These are phyloP conservation scores for Antechinus stuartii DNA, from an alignment of 2,113 vertebrate species.

Conservation along the genomic window DNA sequence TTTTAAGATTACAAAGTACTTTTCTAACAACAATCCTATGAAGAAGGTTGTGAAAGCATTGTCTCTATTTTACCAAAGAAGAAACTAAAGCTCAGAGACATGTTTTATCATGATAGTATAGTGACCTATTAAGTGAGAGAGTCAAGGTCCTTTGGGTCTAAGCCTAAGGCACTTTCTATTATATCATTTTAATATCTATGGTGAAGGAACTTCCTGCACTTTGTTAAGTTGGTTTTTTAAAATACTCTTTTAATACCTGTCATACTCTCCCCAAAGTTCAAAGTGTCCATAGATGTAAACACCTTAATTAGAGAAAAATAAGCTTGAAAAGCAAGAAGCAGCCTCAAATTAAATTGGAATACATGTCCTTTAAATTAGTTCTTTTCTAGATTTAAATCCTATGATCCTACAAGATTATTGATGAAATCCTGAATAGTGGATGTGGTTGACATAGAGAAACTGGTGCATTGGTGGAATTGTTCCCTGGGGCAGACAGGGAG, in stretches of 20 bases:
- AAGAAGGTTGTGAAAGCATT: neutral
- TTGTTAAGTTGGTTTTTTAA: conserved; percentile 22
- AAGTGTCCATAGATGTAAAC: neutral
- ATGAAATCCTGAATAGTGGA: too few species aligned
- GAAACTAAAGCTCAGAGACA: neutral
- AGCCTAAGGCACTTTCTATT: neutral
- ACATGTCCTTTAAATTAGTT: neutral
- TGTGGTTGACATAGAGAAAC: too few species aligned
- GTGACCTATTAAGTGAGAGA: neutral
- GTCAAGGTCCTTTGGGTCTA: neutral
- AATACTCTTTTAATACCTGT: conserved; percentile 22
- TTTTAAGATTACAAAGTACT: neutral
- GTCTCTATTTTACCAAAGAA: neutral
- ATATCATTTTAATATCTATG: neutral
- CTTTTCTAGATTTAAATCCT: neutral
- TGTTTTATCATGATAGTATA: neutral
- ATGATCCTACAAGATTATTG: neutral
- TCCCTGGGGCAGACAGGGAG: too few species aligned
- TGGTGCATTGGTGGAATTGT: too few species aligned
- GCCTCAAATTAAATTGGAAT: conserved; percentile 15
- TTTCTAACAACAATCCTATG: neutral
- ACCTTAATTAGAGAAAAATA: neutral
- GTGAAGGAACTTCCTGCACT: neutral
- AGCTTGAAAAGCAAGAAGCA: conserved; percentile 18
- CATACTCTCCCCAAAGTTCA: conserved; percentile 32